Percentiles rank a stretch among this genome's conserved stretches.
phyloP scores from a whole-genome alignment of 1,140 invertebrate species.

The Heterodera carotae region DNA sequence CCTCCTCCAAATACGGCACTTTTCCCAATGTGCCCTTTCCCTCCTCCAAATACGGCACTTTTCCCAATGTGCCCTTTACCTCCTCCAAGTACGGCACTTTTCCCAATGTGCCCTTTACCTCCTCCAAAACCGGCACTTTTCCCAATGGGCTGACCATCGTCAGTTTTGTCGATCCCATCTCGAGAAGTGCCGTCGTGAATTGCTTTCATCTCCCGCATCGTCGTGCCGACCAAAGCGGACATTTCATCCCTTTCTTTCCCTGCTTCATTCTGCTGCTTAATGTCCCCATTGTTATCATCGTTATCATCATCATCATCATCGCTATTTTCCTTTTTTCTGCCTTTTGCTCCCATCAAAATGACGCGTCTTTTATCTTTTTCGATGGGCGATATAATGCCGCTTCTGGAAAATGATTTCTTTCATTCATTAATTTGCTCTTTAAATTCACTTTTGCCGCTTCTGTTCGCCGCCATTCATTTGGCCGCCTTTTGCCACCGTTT shows the following conservation, averaged over 20 bases:
- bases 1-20: too few species aligned
- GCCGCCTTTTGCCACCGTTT: conserved; percentile 9
- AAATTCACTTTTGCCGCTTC: background rate
- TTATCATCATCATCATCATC: conserved; percentile 33
- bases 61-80: too few species aligned
- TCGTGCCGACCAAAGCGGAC: conserved; percentile 38
- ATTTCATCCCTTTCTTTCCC: conserved; percentile 26
- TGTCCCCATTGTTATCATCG: too few species aligned
- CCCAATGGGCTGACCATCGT: too few species aligned
- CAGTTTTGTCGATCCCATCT: background rate
- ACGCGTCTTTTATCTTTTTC: too few species aligned
- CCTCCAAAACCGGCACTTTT: background rate
- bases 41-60: too few species aligned
- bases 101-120: background rate
- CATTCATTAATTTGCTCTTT: background rate
- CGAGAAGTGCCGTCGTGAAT: conserved; percentile 40
- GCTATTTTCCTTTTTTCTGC: conserved; percentile 29
- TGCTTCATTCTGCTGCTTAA: too few species aligned
- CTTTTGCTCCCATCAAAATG: conserved; percentile 20
- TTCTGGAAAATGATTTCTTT: conserved; percentile 11
- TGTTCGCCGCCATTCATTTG: background rate
- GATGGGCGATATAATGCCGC: too few species aligned
- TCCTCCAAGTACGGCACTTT: too few species aligned
- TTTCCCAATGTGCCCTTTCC: too few species aligned
- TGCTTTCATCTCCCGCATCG: conserved; percentile 38